These are phyloP conservation scores for Alcedo atthis DNA, from an alignment of 2,797 vertebrate genomes.

Conservation along the genomic window DNA sequence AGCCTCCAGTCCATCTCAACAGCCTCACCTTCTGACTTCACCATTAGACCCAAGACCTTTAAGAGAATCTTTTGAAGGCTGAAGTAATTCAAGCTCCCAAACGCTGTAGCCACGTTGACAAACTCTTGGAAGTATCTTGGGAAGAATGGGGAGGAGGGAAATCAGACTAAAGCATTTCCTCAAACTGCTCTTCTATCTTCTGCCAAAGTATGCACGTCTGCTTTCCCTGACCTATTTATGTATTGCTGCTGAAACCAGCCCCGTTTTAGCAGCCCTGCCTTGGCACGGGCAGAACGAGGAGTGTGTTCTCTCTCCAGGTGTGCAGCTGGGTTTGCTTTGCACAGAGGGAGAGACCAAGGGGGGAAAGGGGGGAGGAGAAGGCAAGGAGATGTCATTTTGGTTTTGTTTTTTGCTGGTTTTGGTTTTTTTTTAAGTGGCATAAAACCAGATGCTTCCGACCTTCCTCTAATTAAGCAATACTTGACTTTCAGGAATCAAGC, in stretches of 20 bases:
- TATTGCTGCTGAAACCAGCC: background rate
- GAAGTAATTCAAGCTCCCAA: background rate
- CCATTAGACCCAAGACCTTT: background rate
- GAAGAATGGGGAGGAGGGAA: background rate
- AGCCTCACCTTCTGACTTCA: background rate
- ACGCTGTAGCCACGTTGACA: background rate
- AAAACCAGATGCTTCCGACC: background rate
- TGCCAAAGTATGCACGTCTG: conserved; percentile 5
- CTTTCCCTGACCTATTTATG: conserved; percentile 28
- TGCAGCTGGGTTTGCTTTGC: background rate
- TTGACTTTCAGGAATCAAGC: background rate
- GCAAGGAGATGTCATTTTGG: background rate
- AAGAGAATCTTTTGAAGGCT: background rate
- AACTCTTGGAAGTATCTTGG: background rate
- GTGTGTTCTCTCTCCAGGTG: background rate
- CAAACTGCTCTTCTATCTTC: conserved; percentile 6
- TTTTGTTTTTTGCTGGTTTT: background rate
- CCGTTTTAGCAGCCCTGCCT: background rate
- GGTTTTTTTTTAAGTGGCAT: background rate
- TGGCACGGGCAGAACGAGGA: background rate
- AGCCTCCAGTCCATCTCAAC: background rate
- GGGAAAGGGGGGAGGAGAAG: background rate
- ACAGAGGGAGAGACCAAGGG: background rate
- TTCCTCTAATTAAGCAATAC: background rate
- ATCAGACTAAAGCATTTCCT: conserved; percentile 30